Evolutionary conservation across 2,113 vertebrate genomes (phyloP).

Genomic region (Ancistrus triradiatus): DNA sequence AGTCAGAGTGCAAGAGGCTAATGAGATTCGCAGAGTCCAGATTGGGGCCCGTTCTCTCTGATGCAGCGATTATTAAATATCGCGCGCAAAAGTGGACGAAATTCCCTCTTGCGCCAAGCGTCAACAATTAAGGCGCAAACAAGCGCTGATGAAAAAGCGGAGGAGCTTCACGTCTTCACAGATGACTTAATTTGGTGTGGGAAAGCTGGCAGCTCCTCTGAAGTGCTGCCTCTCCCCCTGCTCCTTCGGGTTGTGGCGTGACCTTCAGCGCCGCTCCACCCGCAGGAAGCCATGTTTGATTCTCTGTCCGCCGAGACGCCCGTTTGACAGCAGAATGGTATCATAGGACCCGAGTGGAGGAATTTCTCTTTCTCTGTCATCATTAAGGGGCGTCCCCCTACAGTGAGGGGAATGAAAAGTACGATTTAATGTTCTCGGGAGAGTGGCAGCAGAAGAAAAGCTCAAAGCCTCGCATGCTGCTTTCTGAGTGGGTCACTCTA

Average conservation of each 20-base stretch:
- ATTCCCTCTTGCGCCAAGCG: conserved; percentile 7
- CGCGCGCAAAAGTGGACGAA: background rate
- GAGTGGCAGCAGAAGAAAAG: conserved; percentile 75
- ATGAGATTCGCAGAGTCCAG: conserved; percentile 4
- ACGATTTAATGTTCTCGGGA: conserved; percentile 85
- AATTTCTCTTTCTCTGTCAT: conserved; percentile 87
- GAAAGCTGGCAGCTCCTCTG: conserved; percentile 64
- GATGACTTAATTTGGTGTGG: conserved; percentile 81
- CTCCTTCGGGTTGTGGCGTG: conserved; percentile 66
- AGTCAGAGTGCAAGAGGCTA: background rate
- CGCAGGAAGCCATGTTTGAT: conserved; percentile 88
- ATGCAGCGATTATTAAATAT: conserved; percentile 3
- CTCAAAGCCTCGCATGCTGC: conserved; percentile 77
- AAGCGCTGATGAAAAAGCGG: conserved; percentile 35
- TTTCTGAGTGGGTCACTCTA: conserved; percentile 81
- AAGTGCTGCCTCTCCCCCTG: conserved; percentile 51
- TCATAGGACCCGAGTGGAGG: conserved; percentile 75
- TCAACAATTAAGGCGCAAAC: conserved; percentile 37
- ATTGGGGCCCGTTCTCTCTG: background rate
- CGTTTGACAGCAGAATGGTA: conserved; percentile 78
- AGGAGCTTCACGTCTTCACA: conserved; percentile 57
- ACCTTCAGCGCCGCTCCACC: conserved; percentile 79
- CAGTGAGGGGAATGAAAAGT: conserved; percentile 82
- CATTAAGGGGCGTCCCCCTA: conserved; percentile 83
- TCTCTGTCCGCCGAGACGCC: conserved; percentile 69